These are phyloP conservation scores for Ganaspis sp. DNA, from an alignment of 1,140 invertebrate species.

Conservation along the genomic window DNA sequence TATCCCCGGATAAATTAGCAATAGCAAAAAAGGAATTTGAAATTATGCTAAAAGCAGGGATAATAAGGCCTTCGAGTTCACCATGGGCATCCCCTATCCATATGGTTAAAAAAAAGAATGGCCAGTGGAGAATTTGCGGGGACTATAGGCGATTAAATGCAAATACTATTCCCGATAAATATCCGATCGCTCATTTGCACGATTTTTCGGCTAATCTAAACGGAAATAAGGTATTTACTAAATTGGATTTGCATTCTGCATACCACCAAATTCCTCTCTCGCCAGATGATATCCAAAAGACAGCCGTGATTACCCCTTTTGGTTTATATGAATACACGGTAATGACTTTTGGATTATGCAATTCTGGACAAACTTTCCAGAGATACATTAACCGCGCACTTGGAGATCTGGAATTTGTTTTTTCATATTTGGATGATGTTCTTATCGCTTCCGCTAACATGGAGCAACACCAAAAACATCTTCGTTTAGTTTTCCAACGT, in stretches of 20 bases:
- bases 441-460: not conserved
- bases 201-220: constrained; percentile 17
- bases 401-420: constrained; percentile 11
- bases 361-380: not conserved
- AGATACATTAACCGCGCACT: not conserved
- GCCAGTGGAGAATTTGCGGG: too few species aligned
- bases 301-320: not conserved
- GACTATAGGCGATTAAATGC: not conserved
- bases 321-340: too few species aligned
- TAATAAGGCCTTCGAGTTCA: too few species aligned
- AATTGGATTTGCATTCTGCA: constrained; percentile 3
- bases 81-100: too few species aligned
- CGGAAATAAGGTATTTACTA: too few species aligned
- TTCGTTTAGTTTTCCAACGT: not conserved
- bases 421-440: constrained; percentile 15
- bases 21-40: too few species aligned
- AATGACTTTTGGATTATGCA: too few species aligned
- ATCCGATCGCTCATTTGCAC: not conserved
- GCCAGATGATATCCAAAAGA: not conserved
- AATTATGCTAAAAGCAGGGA: too few species aligned
- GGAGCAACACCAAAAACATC: not conserved
- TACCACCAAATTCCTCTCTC: constrained; percentile 15
- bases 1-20: too few species aligned
- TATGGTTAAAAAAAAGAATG: too few species aligned
- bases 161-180: not conserved